phyloP scores from a whole-genome alignment of 1,140 invertebrate genomes.

The Lordiphosa collinella region DNA sequence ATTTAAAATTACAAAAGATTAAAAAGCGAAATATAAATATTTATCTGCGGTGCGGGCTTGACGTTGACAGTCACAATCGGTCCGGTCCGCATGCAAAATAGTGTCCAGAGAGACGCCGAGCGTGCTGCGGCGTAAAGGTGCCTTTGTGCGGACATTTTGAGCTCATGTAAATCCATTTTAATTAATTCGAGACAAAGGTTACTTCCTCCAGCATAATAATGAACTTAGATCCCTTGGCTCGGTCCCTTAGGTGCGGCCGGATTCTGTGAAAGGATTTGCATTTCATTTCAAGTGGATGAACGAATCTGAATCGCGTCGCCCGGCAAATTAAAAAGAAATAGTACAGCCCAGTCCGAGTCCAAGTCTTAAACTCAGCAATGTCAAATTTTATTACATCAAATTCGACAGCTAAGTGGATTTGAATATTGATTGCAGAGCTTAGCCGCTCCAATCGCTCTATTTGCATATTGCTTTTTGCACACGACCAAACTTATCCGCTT shows the following conservation, averaged over 20 bases:
- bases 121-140: constrained; percentile 45
- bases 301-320: constrained; percentile 49
- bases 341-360: constrained; percentile 13
- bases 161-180: constrained; percentile 78
- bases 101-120: constrained; percentile 2
- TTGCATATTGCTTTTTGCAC: constrained; percentile 66
- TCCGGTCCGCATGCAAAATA: constrained; percentile 57
- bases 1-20: constrained; percentile 77
- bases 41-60: constrained; percentile 63
- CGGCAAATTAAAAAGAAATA: constrained; percentile 61
- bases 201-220: constrained; percentile 70
- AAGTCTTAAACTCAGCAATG: constrained; percentile 46
- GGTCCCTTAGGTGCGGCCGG: constrained; percentile 46
- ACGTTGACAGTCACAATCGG: constrained; percentile 29
- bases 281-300: constrained; percentile 72
- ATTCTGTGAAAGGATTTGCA: constrained; percentile 66
- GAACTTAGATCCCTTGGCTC: constrained; percentile 25
- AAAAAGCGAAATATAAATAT: constrained; percentile 78
- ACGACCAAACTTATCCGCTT: constrained; percentile 56
- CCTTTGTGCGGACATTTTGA: constrained; percentile 72
- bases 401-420: constrained; percentile 72
- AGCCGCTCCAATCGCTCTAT: constrained; percentile 57
- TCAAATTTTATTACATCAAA: constrained; percentile 71
- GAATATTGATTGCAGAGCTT: constrained; percentile 75
- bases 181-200: constrained; percentile 78